Base-by-base conservation (phyloP, 2,888 invertebrate species). In the Eupithecia inturbata region DNA sequence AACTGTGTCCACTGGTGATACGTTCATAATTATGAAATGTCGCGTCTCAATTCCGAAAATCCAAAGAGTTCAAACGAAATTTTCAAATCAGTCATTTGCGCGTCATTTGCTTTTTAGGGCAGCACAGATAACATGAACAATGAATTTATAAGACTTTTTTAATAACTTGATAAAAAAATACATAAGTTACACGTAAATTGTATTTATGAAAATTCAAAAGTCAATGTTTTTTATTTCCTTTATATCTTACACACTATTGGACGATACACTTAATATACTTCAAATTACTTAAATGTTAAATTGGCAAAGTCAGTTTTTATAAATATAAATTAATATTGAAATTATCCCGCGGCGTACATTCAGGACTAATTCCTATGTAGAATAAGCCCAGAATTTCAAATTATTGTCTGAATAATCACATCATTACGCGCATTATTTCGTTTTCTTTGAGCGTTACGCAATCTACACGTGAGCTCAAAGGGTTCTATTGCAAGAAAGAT, bases 401-500 rank as follows among this genome's bases (percentile, higher is more conserved):
- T 60, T 66, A 73, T 73, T 45, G 67, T 62, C 49, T 26, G 33
- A 49, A 60, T 36, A 57, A 49, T 36, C 19, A 67, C 60, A 28
- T 70, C 39, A 67, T 49, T 9, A 12, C 10, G 22, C n/a, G 70
- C 70, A n/a, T 62, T 62, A 64, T 60, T 62, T 67, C 49, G 66
- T 62, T n/a, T 10, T 36, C 68, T 53, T 57, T 71, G 66, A 39
- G 63, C 28, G 45, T 19, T 16, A 62, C 71, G 68, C 66, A 71
- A 36, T 64, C 66, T 68, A 67, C 68, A 73, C 71, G 67, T 66
- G 70, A 45, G 66, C 66, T 71, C 63, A 76, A 76, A 76, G 76
- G 70, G n/a, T 67, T 72, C 69, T 71, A 71, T 70, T 73, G 68
- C 73, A 71, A 71, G 70, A 73, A 83, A 84, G 81, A 82, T 82